phyloP scores from a whole-genome alignment of 2,113 vertebrate species.

The Pluvialis apricaria region DNA sequence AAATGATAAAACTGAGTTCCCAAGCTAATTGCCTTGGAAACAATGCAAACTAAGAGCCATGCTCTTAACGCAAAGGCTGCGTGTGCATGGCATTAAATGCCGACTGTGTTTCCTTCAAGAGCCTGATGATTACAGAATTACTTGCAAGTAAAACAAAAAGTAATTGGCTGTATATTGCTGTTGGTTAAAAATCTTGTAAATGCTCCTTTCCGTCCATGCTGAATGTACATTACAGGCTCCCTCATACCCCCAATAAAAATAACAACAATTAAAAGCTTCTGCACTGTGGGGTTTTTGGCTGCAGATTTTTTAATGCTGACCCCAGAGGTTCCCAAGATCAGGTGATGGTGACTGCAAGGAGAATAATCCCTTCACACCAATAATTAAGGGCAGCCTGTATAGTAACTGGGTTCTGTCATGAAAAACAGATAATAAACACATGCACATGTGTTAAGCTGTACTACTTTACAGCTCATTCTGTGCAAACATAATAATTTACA shows the following conservation, averaged over 20 bases:
- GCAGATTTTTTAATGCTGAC: conserved; percentile 60
- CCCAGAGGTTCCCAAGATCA: conserved; percentile 63
- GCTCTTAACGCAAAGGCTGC: neutral
- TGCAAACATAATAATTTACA: conserved; percentile 77
- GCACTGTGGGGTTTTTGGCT: conserved; percentile 26
- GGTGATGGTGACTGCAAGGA: conserved; percentile 65
- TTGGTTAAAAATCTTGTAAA: conserved; percentile 59
- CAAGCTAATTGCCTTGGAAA: neutral
- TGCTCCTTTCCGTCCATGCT: conserved; percentile 25
- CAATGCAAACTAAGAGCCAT: neutral
- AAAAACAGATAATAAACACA: conserved; percentile 83
- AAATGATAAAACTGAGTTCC: neutral
- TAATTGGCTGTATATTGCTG: conserved; percentile 59
- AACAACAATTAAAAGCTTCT: conserved; percentile 53
- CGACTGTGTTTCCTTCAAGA: conserved; percentile 7
- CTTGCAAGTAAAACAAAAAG: conserved; percentile 48
- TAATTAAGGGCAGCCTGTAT: conserved; percentile 77
- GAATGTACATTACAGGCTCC: conserved; percentile 24
- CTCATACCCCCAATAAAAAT: conserved; percentile 24
- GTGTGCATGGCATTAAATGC: neutral
- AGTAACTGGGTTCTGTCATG: conserved; percentile 73
- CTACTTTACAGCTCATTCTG: conserved; percentile 81
- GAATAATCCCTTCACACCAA: conserved; percentile 77
- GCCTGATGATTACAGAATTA: conserved; percentile 26
- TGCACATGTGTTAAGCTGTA: conserved; percentile 78